These are phyloP conservation scores for Zoanthus sansibaricus DNA, from an alignment of 92 coral and sea anemone genomes.

Conservation along the genomic window DNA sequence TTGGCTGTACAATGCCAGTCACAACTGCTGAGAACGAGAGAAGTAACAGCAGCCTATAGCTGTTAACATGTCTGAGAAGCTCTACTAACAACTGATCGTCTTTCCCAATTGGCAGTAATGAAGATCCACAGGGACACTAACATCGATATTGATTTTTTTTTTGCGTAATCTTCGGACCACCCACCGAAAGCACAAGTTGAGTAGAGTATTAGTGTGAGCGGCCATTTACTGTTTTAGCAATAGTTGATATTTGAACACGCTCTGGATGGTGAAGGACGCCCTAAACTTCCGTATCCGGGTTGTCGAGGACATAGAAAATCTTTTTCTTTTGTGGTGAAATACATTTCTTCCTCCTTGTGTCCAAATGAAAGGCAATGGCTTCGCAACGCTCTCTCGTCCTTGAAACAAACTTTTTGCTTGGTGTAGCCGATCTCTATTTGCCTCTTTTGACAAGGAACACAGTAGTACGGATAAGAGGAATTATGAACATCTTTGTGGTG, in stretches of 20 bases:
- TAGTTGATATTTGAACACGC: constrained; percentile 81
- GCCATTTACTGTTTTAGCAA: constrained; percentile 34
- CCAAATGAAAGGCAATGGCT: constrained; percentile 78
- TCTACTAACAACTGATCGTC: too few species aligned
- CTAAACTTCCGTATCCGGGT: constrained; percentile 17
- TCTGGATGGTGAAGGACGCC: constrained; percentile 63
- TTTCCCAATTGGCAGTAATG: too few species aligned
- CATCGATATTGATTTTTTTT: too few species aligned
- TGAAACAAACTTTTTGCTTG: constrained; percentile 70
- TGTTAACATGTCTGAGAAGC: too few species aligned
- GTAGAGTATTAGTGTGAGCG: too few species aligned
- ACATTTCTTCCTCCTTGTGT: constrained; percentile 87
- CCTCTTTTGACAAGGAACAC: constrained; percentile 86
- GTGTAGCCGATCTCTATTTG: constrained; percentile 55
- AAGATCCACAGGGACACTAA: too few species aligned
- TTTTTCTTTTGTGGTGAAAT: constrained; percentile 51
- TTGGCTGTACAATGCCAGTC: too few species aligned
- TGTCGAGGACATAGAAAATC: constrained; percentile 39
- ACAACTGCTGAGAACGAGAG: too few species aligned
- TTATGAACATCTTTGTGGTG: constrained; percentile 86
- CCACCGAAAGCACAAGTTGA: too few species aligned
- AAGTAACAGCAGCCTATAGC: too few species aligned
- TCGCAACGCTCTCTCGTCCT: constrained; percentile 82
- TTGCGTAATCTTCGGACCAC: too few species aligned
- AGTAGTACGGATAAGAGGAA: constrained; percentile 84